Base-by-base conservation (phyloP, 2,888 invertebrate genomes). In the Hirtodrosophila trivittata region DNA sequence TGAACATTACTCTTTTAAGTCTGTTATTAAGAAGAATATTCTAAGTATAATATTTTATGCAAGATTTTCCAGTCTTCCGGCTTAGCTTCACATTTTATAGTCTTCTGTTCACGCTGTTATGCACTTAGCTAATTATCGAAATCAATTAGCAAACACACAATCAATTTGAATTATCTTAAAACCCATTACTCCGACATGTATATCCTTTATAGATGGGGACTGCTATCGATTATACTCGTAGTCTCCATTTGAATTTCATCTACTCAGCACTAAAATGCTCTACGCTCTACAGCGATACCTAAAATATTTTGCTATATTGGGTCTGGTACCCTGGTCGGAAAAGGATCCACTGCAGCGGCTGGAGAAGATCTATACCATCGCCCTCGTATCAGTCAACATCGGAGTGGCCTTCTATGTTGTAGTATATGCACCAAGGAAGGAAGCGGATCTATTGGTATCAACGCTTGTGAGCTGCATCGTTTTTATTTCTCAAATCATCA, bases 291-390 rank as follows among this genome's bases (percentile, higher is more conserved):
- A 86, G 14, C 51, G 71, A 13, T 66, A 68, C 38, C 62, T 87
- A 0, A 88, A 77, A 42, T 87, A 70, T 52, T 76, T 78, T 12
- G 85, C 77, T 14, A 6, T 88, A 0, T 8, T 87, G 55, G 88
- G 89, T 9, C 59, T 89, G 3, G 80, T 86, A 38, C 89, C 88
- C 21, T 87, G 69, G 66, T 26, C 56, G 10, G 67, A 75, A 10
- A 62, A 54, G 12, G 39, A 35, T 1, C 6, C 13, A 0, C 16
- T 28, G 1, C 69, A 71, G 42, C 10, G 16, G 1, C 8, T 75
- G 10, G 89, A 87, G 54, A 72, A 62, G 63, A 54, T 80, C 25
- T 86, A 85, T 63, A 80, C 86, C 1, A 10, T 54, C 6, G 42
- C 56, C 8, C 38, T 87, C 7, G 64, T 81, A 10, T 54, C 18